Evolutionary conservation across 2,113 vertebrate species (phyloP).

Genomic region (Apteryx owenii): DNA sequence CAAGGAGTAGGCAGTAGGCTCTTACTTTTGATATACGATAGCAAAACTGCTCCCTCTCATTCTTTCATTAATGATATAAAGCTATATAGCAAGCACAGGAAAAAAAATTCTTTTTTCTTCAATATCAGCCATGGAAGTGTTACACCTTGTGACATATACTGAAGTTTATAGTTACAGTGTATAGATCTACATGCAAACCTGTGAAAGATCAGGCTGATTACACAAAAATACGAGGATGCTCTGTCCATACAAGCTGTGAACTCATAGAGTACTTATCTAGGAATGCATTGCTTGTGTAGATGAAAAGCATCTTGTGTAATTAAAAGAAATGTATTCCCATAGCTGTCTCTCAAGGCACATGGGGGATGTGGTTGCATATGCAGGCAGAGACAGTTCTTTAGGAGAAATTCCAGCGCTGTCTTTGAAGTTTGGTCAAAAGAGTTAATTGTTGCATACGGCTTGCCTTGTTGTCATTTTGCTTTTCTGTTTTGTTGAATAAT

Average conservation of each 20-base stretch:
- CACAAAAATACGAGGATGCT: not conserved
- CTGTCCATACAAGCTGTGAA: not conserved
- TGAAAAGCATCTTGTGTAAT: not conserved
- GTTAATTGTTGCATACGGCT: not conserved
- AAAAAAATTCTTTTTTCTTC: not conserved
- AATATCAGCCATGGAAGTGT: not conserved
- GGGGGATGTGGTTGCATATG: not conserved
- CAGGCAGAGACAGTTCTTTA: not conserved
- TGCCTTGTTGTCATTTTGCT: not conserved
- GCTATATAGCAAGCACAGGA: not conserved
- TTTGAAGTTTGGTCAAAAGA: not conserved
- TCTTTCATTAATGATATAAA: not conserved
- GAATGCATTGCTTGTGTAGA: not conserved
- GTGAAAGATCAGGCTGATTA: not conserved
- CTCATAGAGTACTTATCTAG: not conserved
- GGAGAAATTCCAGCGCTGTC: not conserved
- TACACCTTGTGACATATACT: not conserved
- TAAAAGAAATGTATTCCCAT: not conserved
- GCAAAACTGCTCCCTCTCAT: not conserved
- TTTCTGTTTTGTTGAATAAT: not conserved
- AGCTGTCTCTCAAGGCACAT: not conserved
- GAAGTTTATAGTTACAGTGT: not conserved
- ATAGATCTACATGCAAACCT: not conserved
- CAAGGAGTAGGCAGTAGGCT: not conserved
- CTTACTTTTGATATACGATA: not conserved